Evolutionary conservation across 2,113 vertebrate species (phyloP), one percentile per base, ranked within the genome.

Genomic region (Riparia riparia): DNA sequence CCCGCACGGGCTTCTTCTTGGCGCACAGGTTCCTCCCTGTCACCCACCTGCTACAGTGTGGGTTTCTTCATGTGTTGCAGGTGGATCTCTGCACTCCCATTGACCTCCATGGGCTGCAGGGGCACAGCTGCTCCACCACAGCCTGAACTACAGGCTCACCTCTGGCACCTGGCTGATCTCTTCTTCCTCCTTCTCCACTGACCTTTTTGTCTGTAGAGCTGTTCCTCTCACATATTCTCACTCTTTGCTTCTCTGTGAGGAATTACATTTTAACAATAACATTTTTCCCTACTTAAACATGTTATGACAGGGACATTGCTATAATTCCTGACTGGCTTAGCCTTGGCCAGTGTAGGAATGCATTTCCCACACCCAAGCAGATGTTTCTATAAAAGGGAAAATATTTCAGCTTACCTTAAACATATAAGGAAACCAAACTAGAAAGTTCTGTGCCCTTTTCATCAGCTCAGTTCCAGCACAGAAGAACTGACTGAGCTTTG

Each of bases 61-160:
- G 28, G 16, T 9, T 58, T 15, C 7, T 58, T 19, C 28, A 58
- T 0, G 0, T 49, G 6, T 49, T 56, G 57, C 31, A 71, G n/a
- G 13, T 14, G 10, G 6, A 25, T 42, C 34, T 63, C 56, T 49
- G 41, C 24, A 31, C 5, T 54, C 7, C 24, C 14, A 25, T 3
- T n/a, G 13, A 25, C 10, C 13, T 34, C 25, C 4, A 8, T 5
- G n/a, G 39, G 10, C n/a, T n/a, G 15, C n/a, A 34, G 42, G n/a
- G 9, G 1, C 37, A 31, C 13, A 26, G 37, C 2, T 69, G 21
- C 14, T 17, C 5, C 17, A 29, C 9, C 11, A 4, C 9, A 19
- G 28, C 9, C 13, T 66, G 24, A 34, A 6, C 5, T 4, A 29
- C 0, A 0, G 15, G 8, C 18, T 65, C 18, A 26, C 9, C 12